Evolutionary conservation across 2,888 invertebrate species (phyloP), one percentile per base, ranked within the genome.

Genomic region (Heliconius aoede): DNA sequence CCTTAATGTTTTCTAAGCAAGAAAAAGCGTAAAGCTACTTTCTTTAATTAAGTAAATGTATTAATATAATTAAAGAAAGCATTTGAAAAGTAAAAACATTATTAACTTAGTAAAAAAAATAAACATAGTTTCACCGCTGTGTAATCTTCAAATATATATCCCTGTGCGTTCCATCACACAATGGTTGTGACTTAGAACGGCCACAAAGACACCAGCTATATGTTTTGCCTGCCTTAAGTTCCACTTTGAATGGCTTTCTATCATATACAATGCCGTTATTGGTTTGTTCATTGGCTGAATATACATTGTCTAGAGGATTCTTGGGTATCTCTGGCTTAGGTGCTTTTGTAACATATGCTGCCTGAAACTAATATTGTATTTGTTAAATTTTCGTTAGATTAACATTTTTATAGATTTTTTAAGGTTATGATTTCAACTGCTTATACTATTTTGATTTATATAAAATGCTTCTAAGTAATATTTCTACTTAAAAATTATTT

Each of bases 131-230:
- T 21, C 60, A 96, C 96, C 95, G 96, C 67, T 96, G 95, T 78
- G 95, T 96, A 55, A 98, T 96, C 91, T 97, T 97, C 4, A 97
- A 93, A 82, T 95, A 96, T 28, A 96, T 92, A 87, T 96, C 96
- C 87, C 95, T 98, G 89, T 99, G 99, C 0, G 97, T 97, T 24
- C 98, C 98, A 94, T 99, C 99, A 91, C 99, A 99, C 64, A 99
- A 94, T 0, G 99, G 99, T 94, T 99, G 99, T 32, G 91, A 95
- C 86, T 98, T 97, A 79, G 99, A 99, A 81, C 96, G 96, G 0
- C 99, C 99, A 91, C 99, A 99, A 0, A 97, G 92, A 88, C 99
- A 99, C 99, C 99, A 99, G 40, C 95, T 90, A 89, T 99, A 99
- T 1, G 93, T 95, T 90, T 98, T 98, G 58, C 97, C 97, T 79